phyloP scores from a whole-genome alignment of 2,797 vertebrate genomes.

The Meda fulgida region DNA sequence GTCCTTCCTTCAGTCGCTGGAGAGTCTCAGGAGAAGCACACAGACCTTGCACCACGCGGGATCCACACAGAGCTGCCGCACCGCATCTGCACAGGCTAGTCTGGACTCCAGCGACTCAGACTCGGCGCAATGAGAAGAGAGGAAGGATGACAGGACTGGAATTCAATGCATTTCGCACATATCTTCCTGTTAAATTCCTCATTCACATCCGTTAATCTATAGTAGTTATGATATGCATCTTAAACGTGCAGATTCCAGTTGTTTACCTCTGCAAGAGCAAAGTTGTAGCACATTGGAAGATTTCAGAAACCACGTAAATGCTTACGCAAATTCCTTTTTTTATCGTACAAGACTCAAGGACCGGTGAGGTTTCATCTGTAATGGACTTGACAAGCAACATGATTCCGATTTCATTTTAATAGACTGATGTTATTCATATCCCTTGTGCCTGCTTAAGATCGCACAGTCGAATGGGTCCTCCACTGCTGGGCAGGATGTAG shows the following conservation, averaged over 20 bases:
- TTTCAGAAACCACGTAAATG: constrained; percentile 60
- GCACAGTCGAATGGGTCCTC: constrained; percentile 51
- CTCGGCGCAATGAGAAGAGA: constrained; percentile 84
- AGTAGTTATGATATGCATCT: constrained; percentile 54
- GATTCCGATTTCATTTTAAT: constrained; percentile 48
- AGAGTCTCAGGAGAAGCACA: constrained; percentile 93
- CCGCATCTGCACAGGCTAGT: constrained; percentile 83
- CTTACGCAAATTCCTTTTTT: constrained; percentile 72
- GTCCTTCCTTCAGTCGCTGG: constrained; percentile 94
- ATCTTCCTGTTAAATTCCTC: constrained; percentile 48
- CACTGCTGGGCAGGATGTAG: constrained; percentile 36
- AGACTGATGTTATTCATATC: constrained; percentile 42
- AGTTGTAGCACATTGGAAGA: constrained; percentile 59
- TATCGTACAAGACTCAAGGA: constrained; percentile 60
- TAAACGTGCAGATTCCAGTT: constrained; percentile 53
- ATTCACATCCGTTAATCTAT: constrained; percentile 60
- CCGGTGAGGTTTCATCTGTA: constrained; percentile 54
- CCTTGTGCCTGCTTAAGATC: constrained; percentile 58
- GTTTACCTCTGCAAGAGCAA: constrained; percentile 60
- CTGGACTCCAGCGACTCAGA: constrained; percentile 97
- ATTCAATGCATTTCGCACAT: constrained; percentile 45
- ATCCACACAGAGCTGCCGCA: constrained; percentile 53
- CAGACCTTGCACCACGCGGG: constrained; percentile 82
- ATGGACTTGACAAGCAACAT: constrained; percentile 44
- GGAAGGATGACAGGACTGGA: constrained; percentile 39